These are phyloP conservation scores for Thripadectes ignobilis DNA, from an alignment of 2,797 vertebrate genomes.

Conservation along the genomic window DNA sequence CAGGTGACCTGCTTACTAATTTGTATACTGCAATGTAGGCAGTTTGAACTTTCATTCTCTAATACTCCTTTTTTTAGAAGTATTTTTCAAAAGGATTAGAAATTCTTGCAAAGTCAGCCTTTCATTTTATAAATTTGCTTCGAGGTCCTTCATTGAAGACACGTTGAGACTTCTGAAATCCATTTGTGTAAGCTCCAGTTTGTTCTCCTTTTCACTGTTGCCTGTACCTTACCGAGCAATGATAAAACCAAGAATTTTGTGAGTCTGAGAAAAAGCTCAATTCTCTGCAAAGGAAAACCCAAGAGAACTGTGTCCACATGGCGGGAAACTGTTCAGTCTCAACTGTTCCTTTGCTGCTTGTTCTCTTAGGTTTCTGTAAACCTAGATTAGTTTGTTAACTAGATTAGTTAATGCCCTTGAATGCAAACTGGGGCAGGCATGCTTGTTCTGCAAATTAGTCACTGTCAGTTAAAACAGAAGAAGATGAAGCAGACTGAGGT, in stretches of 20 bases:
- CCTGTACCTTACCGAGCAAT: not conserved
- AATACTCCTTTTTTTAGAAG: not conserved
- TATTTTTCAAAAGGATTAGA: slow-evolving; percentile 38
- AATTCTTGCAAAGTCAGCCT: slow-evolving; percentile 5
- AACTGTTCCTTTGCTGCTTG: not conserved
- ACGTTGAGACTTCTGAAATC: not conserved
- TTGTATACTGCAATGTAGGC: not conserved
- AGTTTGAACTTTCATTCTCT: not conserved
- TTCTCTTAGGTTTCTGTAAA: not conserved
- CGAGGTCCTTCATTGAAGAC: not conserved
- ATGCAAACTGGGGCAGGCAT: not conserved
- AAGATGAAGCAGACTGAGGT: not conserved
- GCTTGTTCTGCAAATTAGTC: slow-evolving; percentile 3
- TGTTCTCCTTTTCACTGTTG: not conserved
- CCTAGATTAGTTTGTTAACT: not conserved
- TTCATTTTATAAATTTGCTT: slow-evolving; percentile 18
- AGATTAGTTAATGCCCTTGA: not conserved
- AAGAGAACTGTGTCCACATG: not conserved
- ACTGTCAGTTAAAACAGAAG: not conserved
- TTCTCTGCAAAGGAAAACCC: not conserved
- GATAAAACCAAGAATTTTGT: not conserved
- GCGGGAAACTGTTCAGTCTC: not conserved
- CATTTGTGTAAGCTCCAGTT: not conserved
- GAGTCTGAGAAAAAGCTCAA: not conserved
- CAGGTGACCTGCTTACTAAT: not conserved